Evolutionary conservation across 2,888 invertebrate genomes (phyloP).

Genomic region (Cheilosia soror): DNA sequence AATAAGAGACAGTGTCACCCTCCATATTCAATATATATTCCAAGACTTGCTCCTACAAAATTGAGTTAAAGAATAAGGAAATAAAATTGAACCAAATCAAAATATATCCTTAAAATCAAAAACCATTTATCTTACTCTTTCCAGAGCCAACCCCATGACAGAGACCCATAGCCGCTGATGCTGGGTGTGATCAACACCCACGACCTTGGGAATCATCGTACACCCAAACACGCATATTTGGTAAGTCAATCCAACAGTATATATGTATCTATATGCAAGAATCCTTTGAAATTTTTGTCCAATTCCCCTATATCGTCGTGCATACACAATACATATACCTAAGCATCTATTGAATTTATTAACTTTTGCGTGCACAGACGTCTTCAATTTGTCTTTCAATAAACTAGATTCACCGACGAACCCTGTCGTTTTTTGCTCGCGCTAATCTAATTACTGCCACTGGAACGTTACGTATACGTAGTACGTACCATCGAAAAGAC

Average conservation of each 20-base stretch:
- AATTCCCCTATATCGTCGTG: not conserved
- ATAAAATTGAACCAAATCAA: conserved; percentile 20
- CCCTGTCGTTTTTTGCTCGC: conserved; percentile 19
- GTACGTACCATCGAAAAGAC: conserved; percentile 65
- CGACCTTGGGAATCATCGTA: conserved; percentile 32
- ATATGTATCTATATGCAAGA: conserved; percentile 1
- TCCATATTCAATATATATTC: not conserved
- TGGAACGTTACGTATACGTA: conserved; percentile 15
- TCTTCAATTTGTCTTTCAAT: conserved; percentile 75
- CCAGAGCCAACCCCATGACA: conserved; percentile 37
- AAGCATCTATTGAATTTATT: conserved; percentile 68
- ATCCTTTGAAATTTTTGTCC: conserved; percentile 65
- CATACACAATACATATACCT: not conserved
- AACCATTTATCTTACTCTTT: conserved; percentile 69
- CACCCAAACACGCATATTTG: conserved; percentile 37
- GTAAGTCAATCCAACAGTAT: conserved; percentile 58
- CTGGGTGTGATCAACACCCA: conserved; percentile 42
- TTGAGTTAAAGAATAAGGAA: not conserved
- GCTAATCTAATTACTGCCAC: conserved; percentile 73
- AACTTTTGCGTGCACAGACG: conserved; percentile 74
- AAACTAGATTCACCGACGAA: conserved; percentile 67
- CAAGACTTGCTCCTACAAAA: not conserved
- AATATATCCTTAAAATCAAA: conserved; percentile 51
- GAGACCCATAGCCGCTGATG: conserved; percentile 1
- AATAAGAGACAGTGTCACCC: not conserved